A percentile compares a stretch with the other conserved stretches of the same genome.
phyloP scores from a whole-genome alignment of 2,113 vertebrate species.

The Acanthochromis polyacanthus region DNA sequence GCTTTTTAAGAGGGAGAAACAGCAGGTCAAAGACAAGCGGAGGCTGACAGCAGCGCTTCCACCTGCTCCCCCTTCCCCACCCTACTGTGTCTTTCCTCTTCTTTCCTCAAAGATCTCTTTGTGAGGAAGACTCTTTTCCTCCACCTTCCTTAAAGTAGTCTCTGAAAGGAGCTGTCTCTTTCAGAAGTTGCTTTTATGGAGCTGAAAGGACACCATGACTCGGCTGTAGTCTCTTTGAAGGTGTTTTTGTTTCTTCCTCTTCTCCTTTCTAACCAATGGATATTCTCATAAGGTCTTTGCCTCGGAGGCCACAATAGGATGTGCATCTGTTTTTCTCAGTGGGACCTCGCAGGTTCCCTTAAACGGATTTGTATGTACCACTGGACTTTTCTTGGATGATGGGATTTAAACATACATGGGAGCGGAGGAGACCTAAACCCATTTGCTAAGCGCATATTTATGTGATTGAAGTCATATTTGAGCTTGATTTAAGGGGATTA shows the following conservation, averaged over 20 bases:
- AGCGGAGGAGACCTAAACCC: conserved; percentile 25
- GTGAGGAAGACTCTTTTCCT: conserved; percentile 52
- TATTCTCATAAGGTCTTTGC: conserved; percentile 53
- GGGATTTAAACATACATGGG: conserved; percentile 34
- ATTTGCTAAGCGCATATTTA: conserved; percentile 22
- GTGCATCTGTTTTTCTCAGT: conserved; percentile 51
- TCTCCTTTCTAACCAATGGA: conserved; percentile 52
- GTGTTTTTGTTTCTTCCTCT: conserved; percentile 24
- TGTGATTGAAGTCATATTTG: conserved; percentile 41
- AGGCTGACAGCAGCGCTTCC: conserved; percentile 46
- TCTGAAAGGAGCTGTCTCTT: conserved; percentile 62
- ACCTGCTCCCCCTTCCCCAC: conserved; percentile 51
- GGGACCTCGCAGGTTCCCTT: conserved; percentile 46
- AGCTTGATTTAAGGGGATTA: conserved; percentile 9
- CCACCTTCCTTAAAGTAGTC: conserved; percentile 57
- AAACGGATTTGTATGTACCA: conserved; percentile 49
- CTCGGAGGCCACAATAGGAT: conserved; percentile 54
- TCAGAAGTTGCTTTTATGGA: conserved; percentile 63
- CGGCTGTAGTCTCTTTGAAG: conserved; percentile 57
- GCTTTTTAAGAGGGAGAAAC: conserved; percentile 49
- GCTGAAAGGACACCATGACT: conserved; percentile 62
- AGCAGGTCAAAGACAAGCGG: conserved; percentile 62
- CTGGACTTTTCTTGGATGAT: conserved; percentile 50
- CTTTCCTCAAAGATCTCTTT: conserved; percentile 52
- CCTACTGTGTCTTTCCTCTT: conserved; percentile 57